Conservation (phyloP, 2,797 vertebrate species). For the Okamejei kenojei region DNA sequence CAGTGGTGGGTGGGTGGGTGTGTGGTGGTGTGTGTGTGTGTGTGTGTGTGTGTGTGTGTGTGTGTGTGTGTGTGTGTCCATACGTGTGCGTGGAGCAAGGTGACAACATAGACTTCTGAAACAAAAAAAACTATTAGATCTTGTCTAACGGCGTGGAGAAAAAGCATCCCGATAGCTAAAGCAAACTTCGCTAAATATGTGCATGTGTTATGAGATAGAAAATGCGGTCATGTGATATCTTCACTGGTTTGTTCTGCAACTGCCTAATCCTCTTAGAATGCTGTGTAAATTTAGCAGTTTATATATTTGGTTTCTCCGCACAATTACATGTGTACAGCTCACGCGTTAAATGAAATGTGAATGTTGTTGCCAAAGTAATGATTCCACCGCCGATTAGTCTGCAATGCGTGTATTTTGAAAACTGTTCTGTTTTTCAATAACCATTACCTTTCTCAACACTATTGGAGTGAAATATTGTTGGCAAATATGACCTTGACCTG, state of each 20-base stretch:
- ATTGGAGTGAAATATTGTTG: background rate
- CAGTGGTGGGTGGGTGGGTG: background rate
- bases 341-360: conserved; percentile 7
- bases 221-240: background rate
- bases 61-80: no score
- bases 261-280: background rate
- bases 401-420: background rate
- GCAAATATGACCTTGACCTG: background rate
- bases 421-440: background rate
- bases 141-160: background rate
- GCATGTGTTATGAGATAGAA: background rate
- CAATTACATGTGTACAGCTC: background rate
- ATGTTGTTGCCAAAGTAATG: background rate
- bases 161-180: background rate
- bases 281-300: background rate
- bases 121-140: background rate
- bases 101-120: background rate
- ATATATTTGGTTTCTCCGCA: background rate
- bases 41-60: background rate
- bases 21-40: no score
- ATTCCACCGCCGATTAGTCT: background rate
- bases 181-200: background rate
- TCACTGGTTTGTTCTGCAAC: background rate
- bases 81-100: background rate
- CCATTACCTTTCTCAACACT: background rate